phyloP scores from a whole-genome alignment of 2,797 vertebrate species.

The Bufotes viridis region DNA sequence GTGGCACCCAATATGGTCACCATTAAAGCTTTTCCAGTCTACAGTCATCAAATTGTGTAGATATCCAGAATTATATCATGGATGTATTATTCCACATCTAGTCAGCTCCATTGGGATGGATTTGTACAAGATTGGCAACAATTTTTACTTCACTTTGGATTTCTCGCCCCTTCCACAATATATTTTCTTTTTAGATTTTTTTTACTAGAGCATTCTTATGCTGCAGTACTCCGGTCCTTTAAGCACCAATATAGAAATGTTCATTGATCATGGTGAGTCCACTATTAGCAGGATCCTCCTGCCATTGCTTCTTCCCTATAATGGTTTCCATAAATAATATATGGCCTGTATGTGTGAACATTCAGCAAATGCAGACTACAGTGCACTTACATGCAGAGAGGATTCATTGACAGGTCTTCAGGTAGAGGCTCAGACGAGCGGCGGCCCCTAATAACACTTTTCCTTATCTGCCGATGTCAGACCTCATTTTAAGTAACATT shows the following conservation, averaged over 20 bases:
- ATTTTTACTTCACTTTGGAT: background rate
- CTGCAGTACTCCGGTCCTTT: background rate
- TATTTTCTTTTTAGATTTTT: background rate
- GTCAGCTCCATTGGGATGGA: no score
- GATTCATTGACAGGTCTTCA: slow-evolving; percentile 21
- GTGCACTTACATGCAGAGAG: slow-evolving; percentile 1
- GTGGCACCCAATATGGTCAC: no score
- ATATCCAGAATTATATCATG: no score
- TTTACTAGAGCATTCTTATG: background rate
- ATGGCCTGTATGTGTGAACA: background rate
- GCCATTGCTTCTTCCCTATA: background rate
- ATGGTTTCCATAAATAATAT: slow-evolving; percentile 19
- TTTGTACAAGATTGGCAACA: background rate
- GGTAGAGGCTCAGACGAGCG: slow-evolving; percentile 10
- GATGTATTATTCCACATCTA: no score
- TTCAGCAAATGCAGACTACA: background rate
- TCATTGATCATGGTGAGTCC: background rate
- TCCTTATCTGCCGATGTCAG: slow-evolving; percentile 40
- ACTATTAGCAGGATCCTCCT: background rate
- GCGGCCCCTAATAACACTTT: slow-evolving; percentile 11
- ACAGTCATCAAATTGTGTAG: no score
- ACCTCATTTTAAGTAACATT: slow-evolving; percentile 38
- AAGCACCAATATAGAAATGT: background rate
- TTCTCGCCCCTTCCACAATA: background rate
- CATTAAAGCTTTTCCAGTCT: no score